Conservation (phyloP, 1,140 invertebrate genomes). For the Ridgeia piscesae region DNA sequence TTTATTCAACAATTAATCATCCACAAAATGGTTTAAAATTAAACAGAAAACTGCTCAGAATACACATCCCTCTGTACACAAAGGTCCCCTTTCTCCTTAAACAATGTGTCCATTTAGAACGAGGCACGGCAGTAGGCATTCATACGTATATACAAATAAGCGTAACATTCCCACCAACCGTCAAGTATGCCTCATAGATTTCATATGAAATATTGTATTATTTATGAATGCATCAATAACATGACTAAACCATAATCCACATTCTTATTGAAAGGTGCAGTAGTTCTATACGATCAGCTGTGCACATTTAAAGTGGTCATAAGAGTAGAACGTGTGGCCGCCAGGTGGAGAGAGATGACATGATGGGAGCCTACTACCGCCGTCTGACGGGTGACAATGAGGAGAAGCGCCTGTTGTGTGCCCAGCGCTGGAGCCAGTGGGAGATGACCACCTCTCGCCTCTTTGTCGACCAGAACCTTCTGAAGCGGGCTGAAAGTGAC, state of each 20-base stretch:
- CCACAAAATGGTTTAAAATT: too few species aligned
- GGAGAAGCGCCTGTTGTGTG: conserved; percentile 38
- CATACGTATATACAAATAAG: too few species aligned
- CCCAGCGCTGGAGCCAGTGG: conserved; percentile 53
- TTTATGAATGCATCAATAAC: too few species aligned
- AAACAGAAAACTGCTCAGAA: too few species aligned
- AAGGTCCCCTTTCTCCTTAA: too few species aligned
- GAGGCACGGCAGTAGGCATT: too few species aligned
- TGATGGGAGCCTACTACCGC: conserved; percentile 54
- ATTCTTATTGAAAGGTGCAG: conserved; percentile 8
- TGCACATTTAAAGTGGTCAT: conserved; percentile 8
- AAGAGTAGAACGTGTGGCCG: not conserved
- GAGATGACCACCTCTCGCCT: conserved; percentile 53
- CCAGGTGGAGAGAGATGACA: conserved; percentile 47
- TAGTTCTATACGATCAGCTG: not conserved
- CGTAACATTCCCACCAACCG: too few species aligned
- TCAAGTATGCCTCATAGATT: too few species aligned
- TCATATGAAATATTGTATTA: not conserved
- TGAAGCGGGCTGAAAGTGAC: conserved; percentile 43
- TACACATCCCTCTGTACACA: too few species aligned
- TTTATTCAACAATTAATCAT: too few species aligned
- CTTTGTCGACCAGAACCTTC: conserved; percentile 38
- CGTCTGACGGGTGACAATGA: conserved; percentile 48
- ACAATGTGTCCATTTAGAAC: too few species aligned
- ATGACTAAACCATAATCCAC: not conserved